A percentile compares a stretch with the other conserved stretches of the same genome.
These are phyloP conservation scores for Reticulitermes speratus DNA, from an alignment of 1,140 invertebrate genomes.

Conservation along the genomic window DNA sequence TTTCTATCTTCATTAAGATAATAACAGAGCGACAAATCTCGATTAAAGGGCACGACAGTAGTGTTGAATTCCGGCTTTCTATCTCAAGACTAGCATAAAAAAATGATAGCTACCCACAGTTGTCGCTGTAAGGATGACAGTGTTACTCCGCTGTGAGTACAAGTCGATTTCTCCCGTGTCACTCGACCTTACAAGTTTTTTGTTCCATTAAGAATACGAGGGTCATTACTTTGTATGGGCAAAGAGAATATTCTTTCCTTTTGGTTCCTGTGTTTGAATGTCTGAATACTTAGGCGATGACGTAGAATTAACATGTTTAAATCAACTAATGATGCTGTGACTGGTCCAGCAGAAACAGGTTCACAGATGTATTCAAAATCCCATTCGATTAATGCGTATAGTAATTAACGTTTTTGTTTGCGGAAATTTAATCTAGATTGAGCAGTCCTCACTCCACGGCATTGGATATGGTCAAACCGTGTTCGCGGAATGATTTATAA, in stretches of 20 bases:
- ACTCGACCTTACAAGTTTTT: too few species aligned
- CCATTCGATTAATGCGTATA: neutral
- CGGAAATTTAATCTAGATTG: neutral
- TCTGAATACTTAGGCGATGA: neutral
- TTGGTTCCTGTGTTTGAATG: too few species aligned
- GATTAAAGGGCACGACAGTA: slow-evolving; percentile 16
- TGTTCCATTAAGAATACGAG: neutral
- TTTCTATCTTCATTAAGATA: slow-evolving; percentile 25
- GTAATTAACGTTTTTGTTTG: slow-evolving; percentile 3
- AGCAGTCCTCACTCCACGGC: neutral
- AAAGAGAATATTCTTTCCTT: neutral
- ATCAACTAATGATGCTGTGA: neutral
- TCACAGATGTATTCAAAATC: neutral
- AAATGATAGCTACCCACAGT: too few species aligned
- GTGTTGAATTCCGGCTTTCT: neutral
- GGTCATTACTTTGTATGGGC: neutral
- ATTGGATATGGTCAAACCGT: neutral
- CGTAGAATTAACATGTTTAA: slow-evolving; percentile 9
- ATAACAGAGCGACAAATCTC: slow-evolving; percentile 24
- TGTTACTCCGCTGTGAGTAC: neutral
- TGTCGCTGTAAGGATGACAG: neutral
- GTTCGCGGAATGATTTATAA: neutral
- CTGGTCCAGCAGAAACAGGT: neutral
- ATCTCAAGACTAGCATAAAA: neutral
- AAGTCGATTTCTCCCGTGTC: too few species aligned